Evolutionary conservation across 2,113 vertebrate species (phyloP), one percentile per base, ranked within the genome.

Genomic region (Anoplopoma fimbria): DNA sequence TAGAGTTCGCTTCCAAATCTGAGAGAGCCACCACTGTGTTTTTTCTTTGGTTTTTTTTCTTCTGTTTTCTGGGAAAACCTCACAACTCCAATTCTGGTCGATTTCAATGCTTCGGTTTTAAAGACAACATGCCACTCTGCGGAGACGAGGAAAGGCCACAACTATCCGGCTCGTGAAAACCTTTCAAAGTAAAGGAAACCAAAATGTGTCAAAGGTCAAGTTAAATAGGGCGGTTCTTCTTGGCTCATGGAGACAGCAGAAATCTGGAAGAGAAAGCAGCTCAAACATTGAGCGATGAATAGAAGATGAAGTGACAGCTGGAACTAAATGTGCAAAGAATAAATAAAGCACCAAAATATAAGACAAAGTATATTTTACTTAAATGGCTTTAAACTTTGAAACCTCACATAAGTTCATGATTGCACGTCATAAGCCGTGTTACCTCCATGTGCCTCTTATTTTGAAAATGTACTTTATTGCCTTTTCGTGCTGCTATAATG

Each of bases 281-380:
- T 55, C 58, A 55, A 79, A 87, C 82, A 78, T 79, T 34, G 55
- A 75, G 42, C 13, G 31, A 40, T 69, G 58, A 88, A 51, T 14
- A 60, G 75, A 49, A n/a, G 75, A 31, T 64, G 63, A 87, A 76
- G 74, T 64, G 85, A 84, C 88, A 87, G 77, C 80, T 87, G 88
- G 76, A 42, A 51, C 33, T 36, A 63, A 61, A 82, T 21, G 61
- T 55, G 36, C 23, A 49, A 63, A 74, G 57, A 82, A 65, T 34
- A 75, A 83, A 73, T 45, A 69, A 68, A 63, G 60, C 31, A 42
- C 23, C 12, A 45, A 33, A 67, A 61, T 34, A 63, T 53, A 74
- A 42, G 55, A 61, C 58, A 21, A 15, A 45, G 42, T 6, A 7
- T 9, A 40, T 40, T 8, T 40, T 9, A 40, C 38, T 40, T 40